Percentiles rank a stretch among this genome's conserved stretches.
Evolutionary conservation across 2,888 invertebrate genomes (phyloP).

Genomic region (Drosophila melanosoma): DNA sequence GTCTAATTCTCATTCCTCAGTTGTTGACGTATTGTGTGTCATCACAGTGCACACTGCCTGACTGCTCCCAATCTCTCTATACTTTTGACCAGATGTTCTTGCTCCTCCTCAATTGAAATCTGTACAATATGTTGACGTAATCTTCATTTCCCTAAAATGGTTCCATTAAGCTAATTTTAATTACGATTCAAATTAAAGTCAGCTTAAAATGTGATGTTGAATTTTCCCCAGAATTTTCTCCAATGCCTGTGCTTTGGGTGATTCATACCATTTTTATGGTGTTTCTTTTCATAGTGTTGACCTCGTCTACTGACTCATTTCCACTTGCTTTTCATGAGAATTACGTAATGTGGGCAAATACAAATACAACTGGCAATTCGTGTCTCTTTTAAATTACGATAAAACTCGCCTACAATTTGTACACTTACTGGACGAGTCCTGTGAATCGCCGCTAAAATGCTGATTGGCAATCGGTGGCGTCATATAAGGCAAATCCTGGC

Average conservation of each 20-base stretch:
- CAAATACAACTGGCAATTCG: neutral
- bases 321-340: neutral
- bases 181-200: neutral
- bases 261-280: neutral
- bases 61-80: neutral
- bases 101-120: neutral
- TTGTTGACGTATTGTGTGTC: neutral
- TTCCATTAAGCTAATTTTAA: neutral
- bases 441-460: conserved; percentile 96
- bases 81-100: neutral
- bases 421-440: conserved; percentile 92
- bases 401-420: too few relatives aligned
- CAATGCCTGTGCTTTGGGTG: neutral
- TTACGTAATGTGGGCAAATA: neutral
- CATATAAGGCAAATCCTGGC: conserved; percentile 95
- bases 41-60: neutral
- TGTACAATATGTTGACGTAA: neutral
- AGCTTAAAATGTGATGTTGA: neutral
- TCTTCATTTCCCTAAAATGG: neutral
- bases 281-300: neutral
- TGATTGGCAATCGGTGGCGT: conserved; percentile 90
- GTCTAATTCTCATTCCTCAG: neutral
- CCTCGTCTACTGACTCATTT: neutral
- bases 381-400: neutral
- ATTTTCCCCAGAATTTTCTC: neutral